Base-by-base conservation (phyloP, 2,113 vertebrate species). In the Toxostoma redivivum region DNA sequence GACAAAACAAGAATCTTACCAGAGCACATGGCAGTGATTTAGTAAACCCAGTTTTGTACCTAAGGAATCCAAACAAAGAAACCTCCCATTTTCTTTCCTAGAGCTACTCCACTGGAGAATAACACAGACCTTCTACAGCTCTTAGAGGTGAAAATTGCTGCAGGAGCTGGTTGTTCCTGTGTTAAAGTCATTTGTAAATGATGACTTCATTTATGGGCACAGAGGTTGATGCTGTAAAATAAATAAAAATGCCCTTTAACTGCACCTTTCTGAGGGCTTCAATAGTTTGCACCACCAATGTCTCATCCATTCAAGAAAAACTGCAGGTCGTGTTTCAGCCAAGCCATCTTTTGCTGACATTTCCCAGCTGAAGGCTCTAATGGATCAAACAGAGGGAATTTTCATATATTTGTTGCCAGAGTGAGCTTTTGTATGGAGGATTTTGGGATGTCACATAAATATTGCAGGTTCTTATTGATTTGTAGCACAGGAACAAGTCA, bases 281-380 rank as follows among this genome's bases (percentile, higher is more conserved):
- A 56, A 64, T 78, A 90, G 31, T 60, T 81, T 61, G 80, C 31
- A 81, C 84, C 60, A 84, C 84, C 72, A 86, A 40, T 81, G 72
- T 78, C 79, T 96, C 47, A 86, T 88, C 81, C 64, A 64, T 81
- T 92, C 85, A 93, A 77, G 88, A 90, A 96, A 95, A 92, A 40
- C 58, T 60, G 12, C 53, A 93, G 87, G 79, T 70, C 78, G 69
- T 50, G 53, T 81, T 91, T 86, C 56, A 90, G 51, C 57, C 70
- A 56, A 90, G 76, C 62, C 8, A 9, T 54, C 51, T 69, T 94
- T 54, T 2, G 3, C 67, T 94, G 90, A 64, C 72, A 83, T 93
- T 93, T 94, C 76, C 54, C 74, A 88, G 28, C 60, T 86, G 76
- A 94, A 94, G 72, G 48, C 67, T 78, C 40, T 53, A 88, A 88